phyloP scores from a whole-genome alignment of 2,113 vertebrate genomes.

The Morone chrysops region DNA sequence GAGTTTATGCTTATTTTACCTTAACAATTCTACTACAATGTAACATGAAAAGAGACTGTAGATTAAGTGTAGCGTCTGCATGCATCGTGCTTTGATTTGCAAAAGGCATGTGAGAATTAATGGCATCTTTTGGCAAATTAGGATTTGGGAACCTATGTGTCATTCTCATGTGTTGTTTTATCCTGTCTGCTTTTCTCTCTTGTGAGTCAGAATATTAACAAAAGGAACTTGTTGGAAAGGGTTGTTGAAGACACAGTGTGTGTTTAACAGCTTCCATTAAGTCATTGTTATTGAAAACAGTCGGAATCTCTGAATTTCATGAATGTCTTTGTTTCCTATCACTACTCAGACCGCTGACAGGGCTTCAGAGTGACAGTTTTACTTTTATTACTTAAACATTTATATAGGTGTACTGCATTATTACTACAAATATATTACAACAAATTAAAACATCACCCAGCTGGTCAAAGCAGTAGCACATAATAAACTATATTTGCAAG shows the following conservation, averaged over 20 bases:
- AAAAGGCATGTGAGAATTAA: not conserved
- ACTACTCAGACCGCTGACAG: not conserved
- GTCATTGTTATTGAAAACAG: not conserved
- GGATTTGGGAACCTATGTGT: not conserved
- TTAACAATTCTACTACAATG: not conserved
- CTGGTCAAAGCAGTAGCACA: not conserved
- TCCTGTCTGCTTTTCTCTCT: not conserved
- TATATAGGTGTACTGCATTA: not conserved
- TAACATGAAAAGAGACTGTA: not conserved
- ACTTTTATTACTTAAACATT: not conserved
- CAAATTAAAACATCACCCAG: not conserved
- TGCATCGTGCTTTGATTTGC: not conserved
- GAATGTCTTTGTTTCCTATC: not conserved
- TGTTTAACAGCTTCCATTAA: not conserved
- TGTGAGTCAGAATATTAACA: not conserved
- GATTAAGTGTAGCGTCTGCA: not conserved
- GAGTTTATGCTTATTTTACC: constrained; percentile 6
- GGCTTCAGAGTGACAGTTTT: not conserved
- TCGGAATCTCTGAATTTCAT: not conserved
- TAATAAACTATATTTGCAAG: not conserved
- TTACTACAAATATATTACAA: not conserved
- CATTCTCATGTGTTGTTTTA: not conserved
- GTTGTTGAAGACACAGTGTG: not conserved
- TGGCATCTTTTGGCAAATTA: not conserved
- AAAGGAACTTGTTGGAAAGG: not conserved